These are phyloP conservation scores for Corydoras sp. DNA, from an alignment of 2,113 vertebrate species.

Conservation along the genomic window DNA sequence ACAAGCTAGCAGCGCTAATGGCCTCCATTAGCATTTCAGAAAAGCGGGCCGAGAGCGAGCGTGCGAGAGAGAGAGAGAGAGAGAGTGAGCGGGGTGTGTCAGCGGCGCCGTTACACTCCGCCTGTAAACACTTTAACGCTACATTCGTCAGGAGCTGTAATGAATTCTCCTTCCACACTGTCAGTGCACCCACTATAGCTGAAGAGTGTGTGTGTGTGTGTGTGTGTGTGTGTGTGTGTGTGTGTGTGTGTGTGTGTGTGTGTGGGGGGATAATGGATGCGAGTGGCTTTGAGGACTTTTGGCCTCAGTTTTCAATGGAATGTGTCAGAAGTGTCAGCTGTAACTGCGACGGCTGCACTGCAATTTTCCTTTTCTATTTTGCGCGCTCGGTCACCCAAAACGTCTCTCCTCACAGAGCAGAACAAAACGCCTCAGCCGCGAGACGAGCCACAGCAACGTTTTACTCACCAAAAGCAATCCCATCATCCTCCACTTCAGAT, in stretches of 20 bases:
- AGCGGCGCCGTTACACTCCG: constrained; percentile 33
- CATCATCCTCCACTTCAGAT: neutral
- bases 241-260: constrained; percentile 16
- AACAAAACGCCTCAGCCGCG: neutral
- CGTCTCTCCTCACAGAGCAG: constrained; percentile 1
- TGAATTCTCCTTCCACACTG: constrained; percentile 45
- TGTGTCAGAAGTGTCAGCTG: constrained; percentile 21
- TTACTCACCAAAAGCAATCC: neutral
- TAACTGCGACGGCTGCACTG: constrained; percentile 1
- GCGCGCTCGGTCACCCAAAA: constrained; percentile 15
- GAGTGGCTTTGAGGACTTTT: constrained; percentile 11
- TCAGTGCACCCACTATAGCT: constrained; percentile 37
- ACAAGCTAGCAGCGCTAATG: constrained; percentile 41
- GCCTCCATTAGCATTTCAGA: constrained; percentile 45
- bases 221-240: constrained; percentile 6
- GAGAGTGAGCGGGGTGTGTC: constrained; percentile 19
- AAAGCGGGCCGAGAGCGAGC: constrained; percentile 3
- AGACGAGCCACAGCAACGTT: neutral
- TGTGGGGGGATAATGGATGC: constrained; percentile 25
- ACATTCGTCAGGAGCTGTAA: constrained; percentile 41
- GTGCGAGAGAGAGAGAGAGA: neutral
- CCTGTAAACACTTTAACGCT: constrained; percentile 44
- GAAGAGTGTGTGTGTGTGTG: constrained; percentile 11
- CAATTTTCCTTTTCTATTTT: constrained; percentile 22
- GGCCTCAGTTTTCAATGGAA: constrained; percentile 13